A percentile compares a stretch with the other conserved stretches of the same genome.
These are phyloP conservation scores for Cyrtonyx montezumae DNA, from an alignment of 2,113 vertebrate species.

Conservation along the genomic window DNA sequence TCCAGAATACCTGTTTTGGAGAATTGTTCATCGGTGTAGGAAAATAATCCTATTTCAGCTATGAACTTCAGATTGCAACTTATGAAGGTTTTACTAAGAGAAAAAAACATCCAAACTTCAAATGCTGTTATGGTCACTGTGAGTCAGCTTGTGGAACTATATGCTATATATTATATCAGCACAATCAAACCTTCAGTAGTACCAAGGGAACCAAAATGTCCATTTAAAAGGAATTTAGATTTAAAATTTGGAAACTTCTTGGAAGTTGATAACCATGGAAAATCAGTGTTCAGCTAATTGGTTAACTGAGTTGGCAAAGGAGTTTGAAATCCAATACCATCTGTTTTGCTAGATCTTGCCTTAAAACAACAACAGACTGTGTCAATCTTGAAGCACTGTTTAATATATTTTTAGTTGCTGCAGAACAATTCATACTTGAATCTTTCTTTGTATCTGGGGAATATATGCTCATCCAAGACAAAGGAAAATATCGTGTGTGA, in stretches of 20 bases:
- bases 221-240: not conserved
- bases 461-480: conserved; percentile 1
- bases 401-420: not conserved
- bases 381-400: not conserved
- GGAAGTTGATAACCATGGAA: not conserved
- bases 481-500: conserved; percentile 4
- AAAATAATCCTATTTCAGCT: not conserved
- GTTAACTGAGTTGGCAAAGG: not conserved
- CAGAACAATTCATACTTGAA: not conserved
- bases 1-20: not conserved
- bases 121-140: not conserved
- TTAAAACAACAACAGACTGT: not conserved
- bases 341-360: not conserved
- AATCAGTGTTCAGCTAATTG: not conserved
- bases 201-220: not conserved
- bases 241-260: not conserved
- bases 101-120: not conserved
- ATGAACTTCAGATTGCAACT: not conserved
- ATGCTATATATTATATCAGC: not conserved
- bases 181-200: not conserved
- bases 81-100: not conserved
- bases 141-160: not conserved
- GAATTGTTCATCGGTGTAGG: not conserved
- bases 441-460: not conserved
- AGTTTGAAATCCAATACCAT: not conserved